A percentile compares a stretch with the other conserved stretches of the same genome.
Evolutionary conservation across 1,140 invertebrate species (phyloP).

Genomic region (Choristoneura fumiferana): DNA sequence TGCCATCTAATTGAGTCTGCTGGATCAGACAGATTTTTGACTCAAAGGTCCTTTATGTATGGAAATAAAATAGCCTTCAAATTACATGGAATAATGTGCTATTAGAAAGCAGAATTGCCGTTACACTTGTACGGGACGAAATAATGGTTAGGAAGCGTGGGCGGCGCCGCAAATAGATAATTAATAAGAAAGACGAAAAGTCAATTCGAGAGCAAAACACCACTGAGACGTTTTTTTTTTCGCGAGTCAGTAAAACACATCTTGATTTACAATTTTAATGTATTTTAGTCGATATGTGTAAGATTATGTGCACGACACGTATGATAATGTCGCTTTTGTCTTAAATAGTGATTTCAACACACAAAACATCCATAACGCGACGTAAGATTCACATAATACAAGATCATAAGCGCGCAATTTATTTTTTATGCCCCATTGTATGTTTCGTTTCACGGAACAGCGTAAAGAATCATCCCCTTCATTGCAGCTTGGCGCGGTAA

Average conservation of each 20-base stretch:
- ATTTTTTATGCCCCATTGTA: constrained; percentile 15
- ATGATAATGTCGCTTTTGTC: too few relatives aligned
- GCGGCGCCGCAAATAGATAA: background rate
- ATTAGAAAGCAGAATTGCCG: background rate
- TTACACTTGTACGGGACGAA: background rate
- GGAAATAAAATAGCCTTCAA: background rate
- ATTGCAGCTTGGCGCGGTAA: background rate
- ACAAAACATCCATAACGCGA: too few relatives aligned
- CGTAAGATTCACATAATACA: background rate
- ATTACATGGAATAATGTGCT: background rate
- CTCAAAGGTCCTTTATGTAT: constrained; percentile 8
- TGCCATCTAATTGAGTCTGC: constrained; percentile 35
- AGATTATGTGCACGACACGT: too few relatives aligned
- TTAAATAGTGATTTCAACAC: too few relatives aligned
- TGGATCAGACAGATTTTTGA: background rate
- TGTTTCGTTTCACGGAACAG: background rate
- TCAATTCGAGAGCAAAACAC: background rate
- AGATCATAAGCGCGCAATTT: constrained; percentile 13
- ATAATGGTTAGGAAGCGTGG: background rate
- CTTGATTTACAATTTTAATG: too few relatives aligned
- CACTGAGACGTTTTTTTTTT: too few relatives aligned
- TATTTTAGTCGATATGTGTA: too few relatives aligned
- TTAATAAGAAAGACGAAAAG: background rate
- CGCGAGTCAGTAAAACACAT: too few relatives aligned
- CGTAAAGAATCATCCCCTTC: background rate